phyloP scores from a whole-genome alignment of 2,797 vertebrate genomes.

The Limosa lapponica region DNA sequence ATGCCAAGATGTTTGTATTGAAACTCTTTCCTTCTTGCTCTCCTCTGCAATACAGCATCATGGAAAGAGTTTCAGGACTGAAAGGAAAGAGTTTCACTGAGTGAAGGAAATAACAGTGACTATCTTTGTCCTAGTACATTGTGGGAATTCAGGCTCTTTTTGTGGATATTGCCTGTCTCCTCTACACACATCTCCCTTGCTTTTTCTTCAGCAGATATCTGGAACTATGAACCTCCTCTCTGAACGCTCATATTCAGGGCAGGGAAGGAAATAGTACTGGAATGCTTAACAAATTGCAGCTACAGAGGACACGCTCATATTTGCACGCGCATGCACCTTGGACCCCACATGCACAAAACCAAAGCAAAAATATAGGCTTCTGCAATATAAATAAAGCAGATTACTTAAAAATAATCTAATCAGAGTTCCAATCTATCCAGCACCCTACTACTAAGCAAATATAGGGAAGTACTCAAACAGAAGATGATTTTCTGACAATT shows the following conservation, averaged over 20 bases:
- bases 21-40: neutral
- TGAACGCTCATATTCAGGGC: neutral
- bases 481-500: slow-evolving; percentile 40
- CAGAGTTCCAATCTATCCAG: neutral
- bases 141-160: neutral
- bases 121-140: neutral
- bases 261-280: neutral
- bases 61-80: neutral
- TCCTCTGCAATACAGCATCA: neutral
- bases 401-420: neutral
- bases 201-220: neutral
- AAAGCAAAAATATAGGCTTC: neutral
- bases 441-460: neutral
- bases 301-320: neutral
- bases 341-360: neutral
- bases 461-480: neutral
- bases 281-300: neutral
- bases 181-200: neutral
- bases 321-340: neutral
- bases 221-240: neutral
- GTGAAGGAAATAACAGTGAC: neutral
- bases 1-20: neutral
- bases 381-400: neutral
- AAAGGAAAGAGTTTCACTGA: neutral
- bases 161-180: neutral